These are phyloP conservation scores for Sorex fumeus DNA, from an alignment of 2,113 vertebrate species.

Conservation along the genomic window DNA sequence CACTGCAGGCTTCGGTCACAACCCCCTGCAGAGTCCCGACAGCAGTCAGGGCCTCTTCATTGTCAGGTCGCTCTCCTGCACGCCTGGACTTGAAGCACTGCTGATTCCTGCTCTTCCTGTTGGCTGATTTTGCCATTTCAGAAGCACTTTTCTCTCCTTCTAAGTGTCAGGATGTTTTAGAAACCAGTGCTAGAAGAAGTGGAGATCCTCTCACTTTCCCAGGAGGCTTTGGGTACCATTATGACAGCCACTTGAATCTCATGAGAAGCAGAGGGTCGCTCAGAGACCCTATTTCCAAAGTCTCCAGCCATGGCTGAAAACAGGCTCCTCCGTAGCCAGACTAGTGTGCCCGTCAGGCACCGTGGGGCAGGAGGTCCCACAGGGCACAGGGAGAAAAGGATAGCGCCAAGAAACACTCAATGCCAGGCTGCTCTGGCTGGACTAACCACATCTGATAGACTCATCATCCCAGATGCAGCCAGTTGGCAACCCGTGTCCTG, in stretches of 20 bases:
- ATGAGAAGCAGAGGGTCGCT: neutral
- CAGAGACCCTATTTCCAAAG: neutral
- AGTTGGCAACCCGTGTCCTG: neutral
- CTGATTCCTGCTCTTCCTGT: neutral
- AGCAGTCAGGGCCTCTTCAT: neutral
- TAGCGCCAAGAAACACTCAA: neutral
- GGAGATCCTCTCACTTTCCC: neutral
- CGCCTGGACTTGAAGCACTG: neutral
- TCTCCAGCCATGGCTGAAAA: neutral
- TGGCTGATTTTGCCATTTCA: neutral
- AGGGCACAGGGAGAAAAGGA: neutral
- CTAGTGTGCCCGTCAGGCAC: fast-evolving
- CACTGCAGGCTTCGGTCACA: neutral
- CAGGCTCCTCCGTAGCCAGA: neutral
- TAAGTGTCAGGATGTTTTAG: neutral
- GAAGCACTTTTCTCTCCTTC: neutral
- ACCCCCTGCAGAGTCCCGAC: fast-evolving
- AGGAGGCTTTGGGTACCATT: neutral
- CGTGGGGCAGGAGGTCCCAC: too few relatives aligned
- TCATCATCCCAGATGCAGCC: neutral
- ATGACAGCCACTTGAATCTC: neutral
- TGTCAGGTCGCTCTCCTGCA: neutral
- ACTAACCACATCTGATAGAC: neutral
- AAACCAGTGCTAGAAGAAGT: neutral
- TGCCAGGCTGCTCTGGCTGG: neutral